phyloP scores from a whole-genome alignment of 1,140 invertebrate genomes.

The Cyclina sinensis region DNA sequence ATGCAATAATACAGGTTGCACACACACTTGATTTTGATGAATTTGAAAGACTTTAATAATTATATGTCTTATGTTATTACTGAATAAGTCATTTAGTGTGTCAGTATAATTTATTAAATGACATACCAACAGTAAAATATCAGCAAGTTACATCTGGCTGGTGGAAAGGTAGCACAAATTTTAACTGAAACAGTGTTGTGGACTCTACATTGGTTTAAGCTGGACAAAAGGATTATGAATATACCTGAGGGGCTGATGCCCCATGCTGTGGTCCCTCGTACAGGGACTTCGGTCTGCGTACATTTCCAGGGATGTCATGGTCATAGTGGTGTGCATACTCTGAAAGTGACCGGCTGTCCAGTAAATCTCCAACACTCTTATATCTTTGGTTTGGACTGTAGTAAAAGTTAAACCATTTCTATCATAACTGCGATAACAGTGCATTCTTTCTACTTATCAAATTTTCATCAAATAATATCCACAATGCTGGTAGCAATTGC shows the following conservation, averaged over 20 bases:
- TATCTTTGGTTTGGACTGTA: conserved; percentile 71
- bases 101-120: too few relatives aligned
- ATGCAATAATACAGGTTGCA: too few relatives aligned
- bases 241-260: conserved; percentile 53
- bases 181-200: background rate
- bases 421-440: too few relatives aligned
- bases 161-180: background rate
- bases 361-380: conserved; percentile 79
- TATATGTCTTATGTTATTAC: too few relatives aligned
- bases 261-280: conserved; percentile 73
- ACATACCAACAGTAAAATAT: too few relatives aligned
- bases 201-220: background rate
- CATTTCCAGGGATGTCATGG: conserved; percentile 71
- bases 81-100: too few relatives aligned
- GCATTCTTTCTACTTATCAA: too few relatives aligned
- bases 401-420: background rate
- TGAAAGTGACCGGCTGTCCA: conserved; percentile 71
- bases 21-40: too few relatives aligned
- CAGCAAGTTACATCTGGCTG: too few relatives aligned
- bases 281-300: conserved; percentile 75
- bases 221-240: conserved; percentile 11
- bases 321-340: conserved; percentile 58
- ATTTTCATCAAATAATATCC: too few relatives aligned
- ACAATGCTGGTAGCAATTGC: too few relatives aligned
- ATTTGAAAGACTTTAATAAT: too few relatives aligned